phyloP scores from a whole-genome alignment of 1,140 invertebrate genomes.

The Carposina sasakii region DNA sequence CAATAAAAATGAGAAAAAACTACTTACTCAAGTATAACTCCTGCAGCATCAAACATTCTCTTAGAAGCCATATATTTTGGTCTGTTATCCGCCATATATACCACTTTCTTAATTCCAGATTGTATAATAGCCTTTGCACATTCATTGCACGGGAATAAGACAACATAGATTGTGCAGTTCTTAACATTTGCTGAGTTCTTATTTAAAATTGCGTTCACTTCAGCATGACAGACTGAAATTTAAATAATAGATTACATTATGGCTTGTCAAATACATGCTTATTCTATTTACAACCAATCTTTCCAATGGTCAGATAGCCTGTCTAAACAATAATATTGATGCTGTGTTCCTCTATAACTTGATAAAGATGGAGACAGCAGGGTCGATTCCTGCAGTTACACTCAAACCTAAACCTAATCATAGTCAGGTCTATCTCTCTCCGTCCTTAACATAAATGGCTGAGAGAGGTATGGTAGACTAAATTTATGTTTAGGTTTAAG shows the following conservation, averaged over 20 bases:
- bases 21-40: constrained; percentile 75
- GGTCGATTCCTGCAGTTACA: no score
- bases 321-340: constrained; percentile 1
- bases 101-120: constrained; percentile 86
- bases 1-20: no score
- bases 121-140: constrained; percentile 98
- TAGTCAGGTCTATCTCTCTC: no score
- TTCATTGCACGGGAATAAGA: constrained; percentile 95
- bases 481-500: no score
- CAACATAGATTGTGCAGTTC: constrained; percentile 89
- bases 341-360: no score
- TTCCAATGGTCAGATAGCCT: constrained; percentile 16
- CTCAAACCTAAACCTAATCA: no score
- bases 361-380: no score
- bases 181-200: constrained; percentile 86
- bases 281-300: constrained; percentile 8
- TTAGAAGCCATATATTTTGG: constrained; percentile 81
- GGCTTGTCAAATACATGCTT: neutral
- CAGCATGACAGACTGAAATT: constrained; percentile 94
- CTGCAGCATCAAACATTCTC: constrained; percentile 85
- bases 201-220: constrained; percentile 97
- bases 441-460: no score
- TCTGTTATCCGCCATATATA: constrained; percentile 90
- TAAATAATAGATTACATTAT: neutral
- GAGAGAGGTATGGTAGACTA: no score